Evolutionary conservation across 2,888 invertebrate genomes (phyloP).

Genomic region (Ditula angustiorana): DNA sequence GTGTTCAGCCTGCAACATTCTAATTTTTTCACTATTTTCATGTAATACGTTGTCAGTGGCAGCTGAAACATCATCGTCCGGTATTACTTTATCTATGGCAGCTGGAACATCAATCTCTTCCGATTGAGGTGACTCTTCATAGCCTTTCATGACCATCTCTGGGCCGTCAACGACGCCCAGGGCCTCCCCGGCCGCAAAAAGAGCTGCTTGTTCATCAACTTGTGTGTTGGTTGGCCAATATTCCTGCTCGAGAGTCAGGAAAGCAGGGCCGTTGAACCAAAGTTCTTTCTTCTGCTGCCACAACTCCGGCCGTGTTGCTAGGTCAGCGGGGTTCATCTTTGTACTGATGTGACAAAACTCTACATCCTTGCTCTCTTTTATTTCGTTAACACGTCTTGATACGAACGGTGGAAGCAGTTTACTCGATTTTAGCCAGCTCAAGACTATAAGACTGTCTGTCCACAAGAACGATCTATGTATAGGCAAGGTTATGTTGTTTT

Average conservation of each 20-base stretch:
- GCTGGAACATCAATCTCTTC: no score
- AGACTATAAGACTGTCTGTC: not conserved
- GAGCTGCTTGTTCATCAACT: not conserved
- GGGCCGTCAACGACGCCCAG: not conserved
- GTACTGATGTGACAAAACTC: slow-evolving; percentile 10
- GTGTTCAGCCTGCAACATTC: not conserved
- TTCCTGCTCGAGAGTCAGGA: slow-evolving; percentile 15
- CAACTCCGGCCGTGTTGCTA: slow-evolving; percentile 31
- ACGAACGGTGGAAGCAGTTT: not conserved
- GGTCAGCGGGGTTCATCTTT: slow-evolving; percentile 29
- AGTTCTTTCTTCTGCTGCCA: slow-evolving; percentile 13
- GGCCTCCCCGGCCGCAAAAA: not conserved
- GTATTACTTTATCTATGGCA: not conserved
- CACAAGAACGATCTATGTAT: no score
- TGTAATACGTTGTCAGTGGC: not conserved
- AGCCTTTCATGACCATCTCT: not conserved
- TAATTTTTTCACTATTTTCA: not conserved
- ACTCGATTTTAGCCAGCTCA: not conserved
- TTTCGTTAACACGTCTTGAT: not conserved
- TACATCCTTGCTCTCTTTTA: slow-evolving; percentile 1
- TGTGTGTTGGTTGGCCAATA: slow-evolving; percentile 2
- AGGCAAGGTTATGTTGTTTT: no score
- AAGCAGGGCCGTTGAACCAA: slow-evolving; percentile 37
- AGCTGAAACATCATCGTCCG: not conserved
- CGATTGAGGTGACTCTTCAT: no score